Evolutionary conservation across 1,140 invertebrate species (phyloP).

Genomic region (Heliconius nattereri): DNA sequence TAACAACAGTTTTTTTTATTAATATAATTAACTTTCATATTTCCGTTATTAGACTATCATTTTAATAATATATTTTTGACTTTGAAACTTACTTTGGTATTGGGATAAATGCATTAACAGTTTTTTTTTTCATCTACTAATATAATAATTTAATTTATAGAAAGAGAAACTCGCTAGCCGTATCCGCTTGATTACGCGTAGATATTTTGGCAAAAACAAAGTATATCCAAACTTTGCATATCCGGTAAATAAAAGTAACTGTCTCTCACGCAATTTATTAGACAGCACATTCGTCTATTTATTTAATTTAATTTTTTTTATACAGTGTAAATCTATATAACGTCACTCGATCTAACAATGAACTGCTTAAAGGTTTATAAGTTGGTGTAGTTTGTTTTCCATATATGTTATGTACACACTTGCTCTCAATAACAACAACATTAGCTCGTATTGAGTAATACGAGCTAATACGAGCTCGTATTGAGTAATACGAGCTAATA

Average conservation of each 20-base stretch:
- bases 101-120: slow-evolving; percentile 18
- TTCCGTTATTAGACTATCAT: slow-evolving; percentile 15
- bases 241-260: slow-evolving; percentile 74
- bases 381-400: too few species aligned
- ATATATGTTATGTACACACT: too few species aligned
- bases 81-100: background rate
- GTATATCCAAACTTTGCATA: slow-evolving; percentile 63
- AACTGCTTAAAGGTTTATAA: too few species aligned
- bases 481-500: too few species aligned
- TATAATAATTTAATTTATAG: slow-evolving; percentile 68
- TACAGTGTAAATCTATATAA: too few species aligned
- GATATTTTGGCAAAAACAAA: slow-evolving; percentile 79
- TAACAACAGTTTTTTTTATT: background rate
- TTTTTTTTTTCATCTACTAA: slow-evolving; percentile 55
- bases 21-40: background rate
- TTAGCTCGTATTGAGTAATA: too few species aligned
- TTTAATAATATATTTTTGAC: background rate
- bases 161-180: slow-evolving; percentile 73
- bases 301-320: slow-evolving; percentile 22
- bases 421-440: too few species aligned
- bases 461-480: too few species aligned
- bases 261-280: slow-evolving; percentile 54
- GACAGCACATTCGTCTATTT: slow-evolving; percentile 29
- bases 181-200: slow-evolving; percentile 76
- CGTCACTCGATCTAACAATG: too few species aligned